phyloP scores from a whole-genome alignment of 2,888 invertebrate species.

The Thymelicus sylvestris region DNA sequence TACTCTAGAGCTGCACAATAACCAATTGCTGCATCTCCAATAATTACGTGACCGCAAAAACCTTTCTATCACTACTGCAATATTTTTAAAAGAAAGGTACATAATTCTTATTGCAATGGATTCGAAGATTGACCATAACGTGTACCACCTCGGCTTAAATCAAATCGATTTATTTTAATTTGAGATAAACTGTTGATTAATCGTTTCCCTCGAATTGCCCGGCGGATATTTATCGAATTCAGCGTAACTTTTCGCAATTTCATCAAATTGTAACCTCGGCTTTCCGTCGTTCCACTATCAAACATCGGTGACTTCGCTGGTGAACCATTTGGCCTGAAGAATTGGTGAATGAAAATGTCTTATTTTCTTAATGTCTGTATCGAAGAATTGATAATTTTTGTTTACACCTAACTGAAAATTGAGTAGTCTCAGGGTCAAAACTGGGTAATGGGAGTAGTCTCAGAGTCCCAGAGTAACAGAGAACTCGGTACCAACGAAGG shows the following conservation, averaged over 20 bases:
- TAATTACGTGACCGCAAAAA: no score
- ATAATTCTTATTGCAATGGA: background rate
- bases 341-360: background rate
- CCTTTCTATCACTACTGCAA: background rate
- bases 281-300: background rate
- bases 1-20: no score
- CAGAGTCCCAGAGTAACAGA: no score
- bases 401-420: no score
- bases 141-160: constrained; percentile 1
- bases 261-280: constrained; percentile 4
- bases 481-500: no score
- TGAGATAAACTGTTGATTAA: constrained; percentile 23
- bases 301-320: background rate
- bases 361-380: no score
- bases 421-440: no score
- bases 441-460: no score
- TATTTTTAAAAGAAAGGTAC: background rate
- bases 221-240: constrained; percentile 23
- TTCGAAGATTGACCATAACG: constrained; percentile 1
- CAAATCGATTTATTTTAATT: constrained; percentile 28
- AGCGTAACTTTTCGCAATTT: constrained; percentile 8
- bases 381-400: no score
- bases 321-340: background rate
- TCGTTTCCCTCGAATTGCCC: constrained; percentile 7
- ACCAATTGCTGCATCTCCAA: no score